phyloP scores from a whole-genome alignment of 2,113 vertebrate genomes.

The Hippocampus comes region DNA sequence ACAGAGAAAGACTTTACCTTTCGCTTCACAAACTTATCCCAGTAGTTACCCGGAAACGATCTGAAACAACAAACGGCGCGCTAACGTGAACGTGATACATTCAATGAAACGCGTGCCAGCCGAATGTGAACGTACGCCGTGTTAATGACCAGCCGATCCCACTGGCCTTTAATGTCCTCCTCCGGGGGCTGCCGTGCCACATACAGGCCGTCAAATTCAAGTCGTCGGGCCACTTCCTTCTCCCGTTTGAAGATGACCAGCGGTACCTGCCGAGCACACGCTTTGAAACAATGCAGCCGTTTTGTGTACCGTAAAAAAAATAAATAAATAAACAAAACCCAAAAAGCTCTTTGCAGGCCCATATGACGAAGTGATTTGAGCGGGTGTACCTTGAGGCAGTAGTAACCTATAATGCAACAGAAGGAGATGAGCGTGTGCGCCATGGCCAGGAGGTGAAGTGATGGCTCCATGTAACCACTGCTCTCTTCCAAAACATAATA shows the following conservation, averaged over 20 bases:
- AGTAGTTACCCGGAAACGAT: constrained; percentile 96
- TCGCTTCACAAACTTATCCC: constrained; percentile 97
- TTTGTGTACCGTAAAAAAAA: background rate
- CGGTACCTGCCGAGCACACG: constrained; percentile 78
- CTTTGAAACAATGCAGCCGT: background rate
- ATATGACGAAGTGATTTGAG: background rate
- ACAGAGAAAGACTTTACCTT: constrained; percentile 62
- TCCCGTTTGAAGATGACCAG: constrained; percentile 95
- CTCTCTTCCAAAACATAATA: constrained; percentile 89
- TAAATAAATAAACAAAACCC: too few relatives aligned
- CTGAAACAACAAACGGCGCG: constrained; percentile 65
- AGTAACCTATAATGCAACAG: constrained; percentile 96
- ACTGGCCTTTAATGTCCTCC: constrained; percentile 96
- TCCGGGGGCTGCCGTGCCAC: constrained; percentile 91
- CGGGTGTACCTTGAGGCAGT: constrained; percentile 85
- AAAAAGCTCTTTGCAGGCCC: background rate
- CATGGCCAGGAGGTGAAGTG: constrained; percentile 79
- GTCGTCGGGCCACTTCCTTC: constrained; percentile 89
- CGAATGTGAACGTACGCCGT: constrained; percentile 79
- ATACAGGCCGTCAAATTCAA: constrained; percentile 93
- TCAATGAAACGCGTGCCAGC: background rate
- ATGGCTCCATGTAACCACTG: constrained; percentile 91
- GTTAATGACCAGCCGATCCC: constrained; percentile 93
- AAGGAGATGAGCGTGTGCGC: constrained; percentile 91
- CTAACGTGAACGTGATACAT: background rate